Percentiles rank a stretch among this genome's conserved stretches.
Conservation (phyloP, 2,113 vertebrate genomes). For the Lepus americanus region DNA sequence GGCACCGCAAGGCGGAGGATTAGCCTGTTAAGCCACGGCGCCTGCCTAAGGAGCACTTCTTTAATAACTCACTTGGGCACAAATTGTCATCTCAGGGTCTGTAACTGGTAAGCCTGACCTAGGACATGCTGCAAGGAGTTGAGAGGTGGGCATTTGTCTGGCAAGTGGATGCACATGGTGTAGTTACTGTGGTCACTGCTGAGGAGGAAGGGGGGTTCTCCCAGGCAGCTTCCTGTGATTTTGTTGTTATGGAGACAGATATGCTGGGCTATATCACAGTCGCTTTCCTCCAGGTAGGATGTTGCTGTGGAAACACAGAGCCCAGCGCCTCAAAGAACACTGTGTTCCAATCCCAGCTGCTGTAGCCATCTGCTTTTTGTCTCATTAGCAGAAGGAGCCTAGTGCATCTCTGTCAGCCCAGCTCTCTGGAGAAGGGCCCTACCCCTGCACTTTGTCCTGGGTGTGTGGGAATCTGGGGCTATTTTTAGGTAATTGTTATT, state of each 20-base stretch:
- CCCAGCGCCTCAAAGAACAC: slow-evolving; percentile 46
- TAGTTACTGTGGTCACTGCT: slow-evolving; percentile 20
- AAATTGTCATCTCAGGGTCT: slow-evolving; percentile 7
- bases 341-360: slow-evolving; percentile 68
- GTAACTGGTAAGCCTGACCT: background rate
- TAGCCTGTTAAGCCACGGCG: too few relatives aligned
- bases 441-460: slow-evolving; percentile 3
- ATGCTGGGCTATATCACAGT: background rate
- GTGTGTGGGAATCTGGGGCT: slow-evolving; percentile 2
- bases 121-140: background rate
- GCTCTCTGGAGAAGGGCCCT: background rate
- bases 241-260: slow-evolving; percentile 79
- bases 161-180: background rate
- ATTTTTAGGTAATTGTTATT: slow-evolving; percentile 19
- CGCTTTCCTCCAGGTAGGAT: slow-evolving; percentile 73
- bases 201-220: slow-evolving; percentile 32
- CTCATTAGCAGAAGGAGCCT: slow-evolving; percentile 60
- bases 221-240: slow-evolving; percentile 20
- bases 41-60: background rate
- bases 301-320: slow-evolving; percentile 80
- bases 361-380: slow-evolving; percentile 64
- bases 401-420: background rate
- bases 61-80: slow-evolving; percentile 12
- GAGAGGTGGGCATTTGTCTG: background rate
- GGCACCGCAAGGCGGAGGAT: too few relatives aligned